Evolutionary conservation across 2,888 invertebrate genomes (phyloP).

Genomic region (Tenthredo livida): DNA sequence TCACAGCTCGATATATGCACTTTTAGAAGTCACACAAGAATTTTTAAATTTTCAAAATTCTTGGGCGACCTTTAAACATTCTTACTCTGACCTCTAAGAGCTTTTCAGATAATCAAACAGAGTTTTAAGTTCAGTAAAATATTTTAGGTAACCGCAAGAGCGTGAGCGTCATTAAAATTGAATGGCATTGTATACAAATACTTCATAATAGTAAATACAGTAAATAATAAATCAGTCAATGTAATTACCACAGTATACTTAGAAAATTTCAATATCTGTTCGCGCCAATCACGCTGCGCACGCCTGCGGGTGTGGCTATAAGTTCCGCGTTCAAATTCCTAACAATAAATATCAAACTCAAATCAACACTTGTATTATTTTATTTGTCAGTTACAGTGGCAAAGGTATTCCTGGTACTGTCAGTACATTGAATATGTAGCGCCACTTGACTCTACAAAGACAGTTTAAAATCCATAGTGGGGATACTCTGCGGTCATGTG

Average conservation of each 20-base stretch:
- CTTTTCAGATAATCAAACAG: too few species aligned
- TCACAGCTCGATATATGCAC: too few species aligned
- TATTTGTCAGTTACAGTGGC: neutral
- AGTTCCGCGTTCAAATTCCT: neutral
- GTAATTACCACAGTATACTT: neutral
- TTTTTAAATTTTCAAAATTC: too few species aligned
- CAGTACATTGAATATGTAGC: neutral
- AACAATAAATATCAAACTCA: neutral
- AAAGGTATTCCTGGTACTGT: conserved; percentile 18
- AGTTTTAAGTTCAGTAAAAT: too few species aligned
- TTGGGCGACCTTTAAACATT: too few species aligned
- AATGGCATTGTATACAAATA: neutral
- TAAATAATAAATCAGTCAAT: neutral
- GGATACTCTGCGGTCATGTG: conserved; percentile 28
- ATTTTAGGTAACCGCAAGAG: neutral
- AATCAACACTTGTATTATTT: neutral
- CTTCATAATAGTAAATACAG: neutral
- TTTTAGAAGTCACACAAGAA: too few species aligned
- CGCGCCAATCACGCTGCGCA: conserved; percentile 6
- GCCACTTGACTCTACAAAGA: neutral
- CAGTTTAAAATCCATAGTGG: neutral
- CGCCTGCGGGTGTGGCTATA: neutral
- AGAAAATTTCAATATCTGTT: conserved; percentile 3
- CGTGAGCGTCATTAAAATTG: neutral
- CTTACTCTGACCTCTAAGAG: too few species aligned